These are phyloP conservation scores for Apis laboriosa DNA, from an alignment of 1,140 invertebrate species.

Conservation along the genomic window DNA sequence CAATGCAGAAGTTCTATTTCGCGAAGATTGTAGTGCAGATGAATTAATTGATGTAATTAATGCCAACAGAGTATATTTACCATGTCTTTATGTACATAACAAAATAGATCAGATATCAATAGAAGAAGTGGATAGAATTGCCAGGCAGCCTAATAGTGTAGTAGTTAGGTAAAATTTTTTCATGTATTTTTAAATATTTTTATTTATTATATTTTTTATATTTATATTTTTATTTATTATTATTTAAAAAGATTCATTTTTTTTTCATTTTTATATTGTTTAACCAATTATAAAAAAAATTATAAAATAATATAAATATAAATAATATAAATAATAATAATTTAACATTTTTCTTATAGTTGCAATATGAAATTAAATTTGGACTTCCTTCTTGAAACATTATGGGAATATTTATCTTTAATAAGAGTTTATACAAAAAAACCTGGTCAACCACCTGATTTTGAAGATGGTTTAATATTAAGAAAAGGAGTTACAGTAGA, in stretches of 20 bases:
- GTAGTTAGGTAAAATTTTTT: conserved; percentile 91
- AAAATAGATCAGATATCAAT: conserved; percentile 99
- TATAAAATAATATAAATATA: neutral
- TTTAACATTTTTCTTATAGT: conserved; percentile 82
- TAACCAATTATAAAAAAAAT: neutral
- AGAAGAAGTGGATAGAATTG: conserved; percentile 98
- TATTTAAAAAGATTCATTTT: neutral
- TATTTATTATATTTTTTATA: too few relatives aligned
- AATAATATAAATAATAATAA: neutral
- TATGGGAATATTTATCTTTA: conserved; percentile 97
- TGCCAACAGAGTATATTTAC: conserved; percentile 97
- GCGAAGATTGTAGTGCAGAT: conserved; percentile 97
- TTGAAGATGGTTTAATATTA: conserved; percentile 96
- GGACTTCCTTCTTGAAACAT: conserved; percentile 94
- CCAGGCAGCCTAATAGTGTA: conserved; percentile 93
- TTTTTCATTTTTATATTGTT: neutral
- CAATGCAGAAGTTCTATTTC: conserved; percentile 98
- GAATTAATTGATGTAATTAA: conserved; percentile 99
- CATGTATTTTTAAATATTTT: neutral
- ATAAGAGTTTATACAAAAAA: conserved; percentile 99
- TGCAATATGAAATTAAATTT: conserved; percentile 99
- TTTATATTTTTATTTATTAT: conserved; percentile 4
- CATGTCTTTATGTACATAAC: conserved; percentile 99
- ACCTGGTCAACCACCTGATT: conserved; percentile 97
- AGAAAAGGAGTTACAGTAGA: conserved; percentile 95